A percentile compares a stretch with the other conserved stretches of the same genome.
Evolutionary conservation across 2,888 invertebrate genomes (phyloP).

Genomic region (Eupsilia transversa): DNA sequence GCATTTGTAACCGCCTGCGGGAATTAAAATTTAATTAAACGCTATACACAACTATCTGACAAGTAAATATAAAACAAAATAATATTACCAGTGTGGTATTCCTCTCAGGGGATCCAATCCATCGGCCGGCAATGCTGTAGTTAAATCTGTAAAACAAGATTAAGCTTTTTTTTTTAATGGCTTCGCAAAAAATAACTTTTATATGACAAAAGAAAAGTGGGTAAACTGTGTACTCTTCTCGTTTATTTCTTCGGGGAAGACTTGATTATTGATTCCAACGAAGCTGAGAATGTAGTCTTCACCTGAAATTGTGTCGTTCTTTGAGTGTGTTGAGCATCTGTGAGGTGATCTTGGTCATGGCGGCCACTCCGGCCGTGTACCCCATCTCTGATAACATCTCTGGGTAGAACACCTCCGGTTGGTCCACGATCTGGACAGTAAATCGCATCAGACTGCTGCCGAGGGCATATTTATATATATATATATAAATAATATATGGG

Average conservation of each 20-base stretch:
- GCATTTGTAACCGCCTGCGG: slow-evolving; percentile 83
- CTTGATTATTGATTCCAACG: background rate
- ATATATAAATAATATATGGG: no score
- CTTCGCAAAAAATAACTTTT: background rate
- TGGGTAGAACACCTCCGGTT: slow-evolving; percentile 75
- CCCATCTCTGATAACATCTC: slow-evolving; percentile 75
- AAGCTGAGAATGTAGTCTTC: background rate
- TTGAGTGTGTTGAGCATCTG: slow-evolving; percentile 79
- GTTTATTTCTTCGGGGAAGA: background rate
- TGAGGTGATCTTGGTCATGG: slow-evolving; percentile 83
- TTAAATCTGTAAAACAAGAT: slow-evolving; percentile 76
- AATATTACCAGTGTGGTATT: slow-evolving; percentile 82
- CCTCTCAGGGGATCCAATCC: slow-evolving; percentile 83
- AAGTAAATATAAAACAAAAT: background rate
- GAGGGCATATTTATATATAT: no score
- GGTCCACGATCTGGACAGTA: slow-evolving; percentile 72
- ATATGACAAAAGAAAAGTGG: background rate
- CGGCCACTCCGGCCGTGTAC: slow-evolving; percentile 80
- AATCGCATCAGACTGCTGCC: background rate
- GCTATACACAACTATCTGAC: background rate
- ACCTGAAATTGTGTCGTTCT: slow-evolving; percentile 85
- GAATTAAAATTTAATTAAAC: background rate
- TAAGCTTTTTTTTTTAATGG: no score
- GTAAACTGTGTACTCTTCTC: background rate
- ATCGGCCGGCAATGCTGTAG: slow-evolving; percentile 82